Evolutionary conservation across 2,113 vertebrate genomes (phyloP).

Genomic region (Chaetodon trifascialis): DNA sequence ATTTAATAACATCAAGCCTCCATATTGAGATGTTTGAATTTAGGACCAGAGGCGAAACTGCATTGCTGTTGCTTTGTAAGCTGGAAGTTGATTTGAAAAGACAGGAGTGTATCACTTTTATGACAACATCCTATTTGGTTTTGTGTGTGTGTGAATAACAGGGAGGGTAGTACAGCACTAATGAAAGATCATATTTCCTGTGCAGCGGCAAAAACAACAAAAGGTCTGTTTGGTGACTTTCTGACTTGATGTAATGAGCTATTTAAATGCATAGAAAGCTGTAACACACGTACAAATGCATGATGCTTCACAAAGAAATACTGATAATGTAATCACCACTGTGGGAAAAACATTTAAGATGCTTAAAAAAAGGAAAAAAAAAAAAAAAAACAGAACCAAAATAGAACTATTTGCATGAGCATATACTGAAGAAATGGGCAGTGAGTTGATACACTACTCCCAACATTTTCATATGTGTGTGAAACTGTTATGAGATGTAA

Average conservation of each 20-base stretch:
- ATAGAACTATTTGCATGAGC: not conserved
- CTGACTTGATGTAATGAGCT: slow-evolving; percentile 73
- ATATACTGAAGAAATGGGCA: not conserved
- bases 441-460: not conserved
- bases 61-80: not conserved
- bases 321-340: not conserved
- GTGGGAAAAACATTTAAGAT: not conserved
- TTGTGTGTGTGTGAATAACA: slow-evolving; percentile 20
- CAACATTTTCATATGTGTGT: not conserved
- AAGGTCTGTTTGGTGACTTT: slow-evolving; percentile 40
- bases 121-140: not conserved
- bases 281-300: slow-evolving; percentile 46
- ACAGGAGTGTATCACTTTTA: not conserved
- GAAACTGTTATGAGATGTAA: not conserved
- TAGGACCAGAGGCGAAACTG: not conserved
- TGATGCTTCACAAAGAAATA: slow-evolving; percentile 32
- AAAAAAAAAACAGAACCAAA: not conserved
- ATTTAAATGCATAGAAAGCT: slow-evolving; percentile 83
- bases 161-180: not conserved
- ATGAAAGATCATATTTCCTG: slow-evolving; percentile 60
- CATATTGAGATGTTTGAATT: not conserved
- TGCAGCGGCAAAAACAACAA: slow-evolving; percentile 35
- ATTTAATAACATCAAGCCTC: not conserved
- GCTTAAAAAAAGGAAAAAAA: not conserved
- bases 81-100: slow-evolving; percentile 11